These are phyloP conservation scores for Notechis scutatus DNA, from an alignment of 2,113 vertebrate genomes.

Conservation along the genomic window DNA sequence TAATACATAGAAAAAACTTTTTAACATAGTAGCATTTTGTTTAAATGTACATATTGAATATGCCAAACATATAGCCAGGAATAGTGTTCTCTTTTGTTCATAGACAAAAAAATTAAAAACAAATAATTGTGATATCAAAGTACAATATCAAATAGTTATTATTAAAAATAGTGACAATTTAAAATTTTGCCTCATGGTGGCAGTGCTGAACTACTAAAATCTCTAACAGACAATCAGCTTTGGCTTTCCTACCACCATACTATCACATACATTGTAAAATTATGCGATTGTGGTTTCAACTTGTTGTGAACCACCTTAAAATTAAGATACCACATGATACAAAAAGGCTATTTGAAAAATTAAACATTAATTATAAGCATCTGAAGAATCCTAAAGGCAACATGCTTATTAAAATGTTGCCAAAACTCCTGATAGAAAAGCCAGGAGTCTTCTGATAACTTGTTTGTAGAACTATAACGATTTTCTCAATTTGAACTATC, in stretches of 20 bases:
- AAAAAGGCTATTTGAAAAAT: background rate
- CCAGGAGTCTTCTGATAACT: background rate
- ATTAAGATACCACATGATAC: background rate
- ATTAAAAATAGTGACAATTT: background rate
- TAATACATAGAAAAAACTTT: background rate
- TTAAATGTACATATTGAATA: background rate
- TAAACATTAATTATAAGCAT: background rate
- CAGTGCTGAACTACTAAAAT: slow-evolving; percentile 50
- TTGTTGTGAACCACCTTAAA: background rate
- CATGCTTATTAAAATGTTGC: background rate
- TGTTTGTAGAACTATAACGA: background rate
- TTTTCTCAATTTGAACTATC: background rate
- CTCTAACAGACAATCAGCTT: background rate
- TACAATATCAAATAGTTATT: background rate
- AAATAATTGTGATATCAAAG: background rate
- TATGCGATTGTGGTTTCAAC: background rate
- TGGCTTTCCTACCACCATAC: background rate
- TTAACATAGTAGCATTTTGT: background rate
- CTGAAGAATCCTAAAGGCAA: background rate
- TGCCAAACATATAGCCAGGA: background rate
- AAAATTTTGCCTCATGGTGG: slow-evolving; percentile 59
- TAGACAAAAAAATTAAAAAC: background rate
- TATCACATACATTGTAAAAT: background rate
- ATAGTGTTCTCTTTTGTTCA: background rate
- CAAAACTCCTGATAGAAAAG: background rate